A percentile compares a stretch with the other conserved stretches of the same genome.
Evolutionary conservation across 2,113 vertebrate species (phyloP).

Genomic region (Edolisoma coerulescens): DNA sequence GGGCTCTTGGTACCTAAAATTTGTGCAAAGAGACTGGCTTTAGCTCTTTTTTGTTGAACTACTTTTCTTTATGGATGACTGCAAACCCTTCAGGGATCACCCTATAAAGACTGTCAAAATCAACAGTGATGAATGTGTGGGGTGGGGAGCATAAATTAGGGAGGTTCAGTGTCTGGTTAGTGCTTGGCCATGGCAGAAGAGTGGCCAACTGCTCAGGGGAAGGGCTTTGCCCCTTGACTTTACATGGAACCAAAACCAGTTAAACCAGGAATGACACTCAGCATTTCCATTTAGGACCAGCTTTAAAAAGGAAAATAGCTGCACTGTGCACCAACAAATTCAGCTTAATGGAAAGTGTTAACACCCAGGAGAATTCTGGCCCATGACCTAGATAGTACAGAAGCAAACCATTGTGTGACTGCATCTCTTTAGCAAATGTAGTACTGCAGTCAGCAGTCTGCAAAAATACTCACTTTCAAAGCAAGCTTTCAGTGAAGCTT

Average conservation of each 20-base stretch:
- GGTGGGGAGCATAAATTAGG: background rate
- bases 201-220: background rate
- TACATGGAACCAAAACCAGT: background rate
- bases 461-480: conserved; percentile 52
- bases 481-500: conserved; percentile 30
- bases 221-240: background rate
- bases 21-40: background rate
- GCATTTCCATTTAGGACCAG: conserved; percentile 21
- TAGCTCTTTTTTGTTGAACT: background rate
- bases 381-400: conserved; percentile 8
- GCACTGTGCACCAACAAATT: background rate
- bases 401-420: conserved; percentile 3
- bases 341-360: conserved; percentile 22
- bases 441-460: background rate
- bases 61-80: background rate
- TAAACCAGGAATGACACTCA: background rate
- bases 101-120: background rate
- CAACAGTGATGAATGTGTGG: background rate
- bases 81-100: background rate
- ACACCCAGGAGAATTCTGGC: background rate
- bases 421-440: background rate
- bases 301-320: conserved; percentile 35
- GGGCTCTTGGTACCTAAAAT: background rate
- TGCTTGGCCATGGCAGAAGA: background rate
- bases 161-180: background rate